Percentiles rank a stretch among this genome's conserved stretches.
Conservation (phyloP, 2,113 vertebrate species). For the Pseudopodoces humilis region DNA sequence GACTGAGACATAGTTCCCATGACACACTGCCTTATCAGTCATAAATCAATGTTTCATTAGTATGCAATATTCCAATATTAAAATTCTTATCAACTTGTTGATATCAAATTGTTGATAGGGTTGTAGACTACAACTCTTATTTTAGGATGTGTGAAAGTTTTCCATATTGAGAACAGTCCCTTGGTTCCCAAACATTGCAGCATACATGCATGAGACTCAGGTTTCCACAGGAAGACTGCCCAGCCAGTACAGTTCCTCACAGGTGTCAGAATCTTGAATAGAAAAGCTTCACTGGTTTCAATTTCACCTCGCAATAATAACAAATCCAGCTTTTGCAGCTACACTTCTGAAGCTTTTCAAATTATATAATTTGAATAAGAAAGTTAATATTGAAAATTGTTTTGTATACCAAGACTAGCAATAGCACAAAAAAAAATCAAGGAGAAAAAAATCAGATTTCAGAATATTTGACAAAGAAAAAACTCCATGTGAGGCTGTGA, state of each 20-base stretch:
- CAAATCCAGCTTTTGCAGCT: neutral
- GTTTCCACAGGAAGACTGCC: neutral
- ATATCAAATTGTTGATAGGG: neutral
- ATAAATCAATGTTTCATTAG: neutral
- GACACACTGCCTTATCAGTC: neutral
- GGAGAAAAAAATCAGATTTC: neutral
- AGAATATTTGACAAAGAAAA: neutral
- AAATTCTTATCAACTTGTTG: neutral
- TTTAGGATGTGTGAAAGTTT: neutral
- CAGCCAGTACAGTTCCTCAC: neutral
- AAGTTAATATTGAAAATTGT: neutral
- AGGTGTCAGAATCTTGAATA: neutral
- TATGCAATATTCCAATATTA: neutral
- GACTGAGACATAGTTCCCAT: neutral
- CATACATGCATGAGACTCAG: rapidly evolving
- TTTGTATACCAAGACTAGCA: neutral
- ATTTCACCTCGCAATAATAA: neutral
- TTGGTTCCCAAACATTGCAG: neutral
- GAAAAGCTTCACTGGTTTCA: neutral
- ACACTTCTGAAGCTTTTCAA: neutral
- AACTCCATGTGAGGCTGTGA: neutral
- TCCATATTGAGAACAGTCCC: neutral
- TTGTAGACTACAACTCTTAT: neutral
- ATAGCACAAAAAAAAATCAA: neutral
- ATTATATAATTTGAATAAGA: neutral